Percentiles rank a stretch among this genome's conserved stretches.
phyloP scores from a whole-genome alignment of 2,888 invertebrate species.

The Amphipyra berbera region DNA sequence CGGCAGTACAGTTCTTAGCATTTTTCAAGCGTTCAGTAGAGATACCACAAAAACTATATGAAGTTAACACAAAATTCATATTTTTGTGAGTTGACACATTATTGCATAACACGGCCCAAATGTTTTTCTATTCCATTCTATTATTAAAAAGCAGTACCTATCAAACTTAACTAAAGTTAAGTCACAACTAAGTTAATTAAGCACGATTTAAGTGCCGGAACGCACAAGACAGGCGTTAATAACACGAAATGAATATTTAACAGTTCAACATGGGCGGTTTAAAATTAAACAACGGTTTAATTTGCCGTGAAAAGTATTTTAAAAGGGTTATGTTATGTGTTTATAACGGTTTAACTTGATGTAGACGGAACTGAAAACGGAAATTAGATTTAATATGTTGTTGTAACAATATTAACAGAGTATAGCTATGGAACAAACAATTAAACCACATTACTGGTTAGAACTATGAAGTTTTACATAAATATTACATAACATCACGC shows the following conservation, averaged over 20 bases:
- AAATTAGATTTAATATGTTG: neutral
- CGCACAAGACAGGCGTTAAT: constrained; percentile 32
- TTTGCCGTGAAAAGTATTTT: constrained; percentile 22
- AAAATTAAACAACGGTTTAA: constrained; percentile 31
- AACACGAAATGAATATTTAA: constrained; percentile 50
- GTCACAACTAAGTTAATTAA: constrained; percentile 31
- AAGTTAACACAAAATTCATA: no score
- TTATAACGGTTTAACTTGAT: neutral
- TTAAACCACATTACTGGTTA: no score
- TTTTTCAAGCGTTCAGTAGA: no score
- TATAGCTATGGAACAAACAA: no score
- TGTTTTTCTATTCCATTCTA: neutral
- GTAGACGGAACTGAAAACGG: neutral
- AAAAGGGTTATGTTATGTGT: constrained; percentile 13
- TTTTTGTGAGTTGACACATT: no score
- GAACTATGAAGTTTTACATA: no score
- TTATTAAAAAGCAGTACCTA: neutral
- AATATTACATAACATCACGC: no score
- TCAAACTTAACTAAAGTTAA: constrained; percentile 26
- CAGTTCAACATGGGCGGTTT: constrained; percentile 25
- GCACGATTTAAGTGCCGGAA: constrained; percentile 21
- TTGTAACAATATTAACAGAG: no score
- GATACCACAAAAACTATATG: no score
- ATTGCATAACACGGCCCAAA: no score
- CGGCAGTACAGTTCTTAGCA: no score